A percentile compares a stretch with the other conserved stretches of the same genome.
Conservation (phyloP, 2,797 vertebrate species). For the Gallinago stenura region DNA sequence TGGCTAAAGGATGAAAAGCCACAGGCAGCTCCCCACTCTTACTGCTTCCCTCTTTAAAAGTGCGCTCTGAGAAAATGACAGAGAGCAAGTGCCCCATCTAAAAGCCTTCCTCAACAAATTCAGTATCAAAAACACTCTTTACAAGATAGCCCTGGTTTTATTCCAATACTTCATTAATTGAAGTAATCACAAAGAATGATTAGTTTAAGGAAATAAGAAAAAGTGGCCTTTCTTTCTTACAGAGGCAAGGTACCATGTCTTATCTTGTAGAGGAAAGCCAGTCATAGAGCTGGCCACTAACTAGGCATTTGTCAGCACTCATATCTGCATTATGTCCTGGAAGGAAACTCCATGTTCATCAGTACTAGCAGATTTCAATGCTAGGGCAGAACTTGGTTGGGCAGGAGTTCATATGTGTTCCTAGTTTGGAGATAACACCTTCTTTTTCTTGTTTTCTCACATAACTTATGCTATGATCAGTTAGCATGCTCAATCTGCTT, state of each 20-base stretch:
- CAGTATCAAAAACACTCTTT: not conserved
- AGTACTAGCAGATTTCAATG: not conserved
- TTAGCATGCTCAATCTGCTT: not conserved
- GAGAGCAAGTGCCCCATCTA: not conserved
- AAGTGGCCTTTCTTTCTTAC: not conserved
- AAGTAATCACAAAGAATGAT: not conserved
- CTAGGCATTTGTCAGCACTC: not conserved
- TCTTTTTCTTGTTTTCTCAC: not conserved
- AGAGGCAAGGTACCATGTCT: not conserved
- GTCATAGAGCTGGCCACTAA: not conserved
- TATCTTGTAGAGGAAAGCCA: not conserved
- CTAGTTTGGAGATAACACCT: not conserved
- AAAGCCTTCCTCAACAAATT: not conserved
- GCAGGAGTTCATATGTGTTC: not conserved
- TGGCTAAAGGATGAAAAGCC: not conserved
- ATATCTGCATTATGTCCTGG: not conserved
- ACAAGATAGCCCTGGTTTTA: not conserved
- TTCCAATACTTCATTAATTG: not conserved
- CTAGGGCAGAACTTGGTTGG: not conserved
- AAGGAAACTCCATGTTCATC: not conserved
- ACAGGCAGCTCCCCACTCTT: not conserved
- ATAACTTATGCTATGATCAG: not conserved
- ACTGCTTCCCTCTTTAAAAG: not conserved
- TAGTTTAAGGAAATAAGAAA: not conserved
- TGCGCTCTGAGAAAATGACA: not conserved